Conservation (phyloP, 2,113 vertebrate genomes). For the Rhea pennata region DNA sequence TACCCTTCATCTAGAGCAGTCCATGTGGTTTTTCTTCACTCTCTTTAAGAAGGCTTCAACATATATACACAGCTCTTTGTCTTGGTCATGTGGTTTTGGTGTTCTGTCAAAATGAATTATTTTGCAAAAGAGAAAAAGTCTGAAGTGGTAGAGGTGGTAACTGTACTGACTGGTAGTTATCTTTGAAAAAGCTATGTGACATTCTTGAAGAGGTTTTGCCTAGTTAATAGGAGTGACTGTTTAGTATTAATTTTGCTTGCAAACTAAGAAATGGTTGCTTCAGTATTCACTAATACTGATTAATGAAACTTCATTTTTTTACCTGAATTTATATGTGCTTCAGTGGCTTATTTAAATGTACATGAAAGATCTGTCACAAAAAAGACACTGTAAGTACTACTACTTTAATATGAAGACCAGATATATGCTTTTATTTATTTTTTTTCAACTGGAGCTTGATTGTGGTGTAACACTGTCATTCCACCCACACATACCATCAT, state of each 20-base stretch:
- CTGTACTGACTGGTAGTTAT: neutral
- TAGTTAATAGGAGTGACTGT: neutral
- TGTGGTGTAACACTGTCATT: slow-evolving; percentile 48
- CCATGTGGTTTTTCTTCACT: neutral
- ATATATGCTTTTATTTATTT: neutral
- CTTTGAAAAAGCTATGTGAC: neutral
- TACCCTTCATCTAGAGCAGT: neutral
- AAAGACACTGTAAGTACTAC: neutral
- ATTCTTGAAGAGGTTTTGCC: neutral
- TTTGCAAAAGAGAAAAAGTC: neutral
- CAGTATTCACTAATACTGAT: neutral
- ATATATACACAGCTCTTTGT: neutral
- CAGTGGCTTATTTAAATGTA: neutral
- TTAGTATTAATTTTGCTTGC: neutral
- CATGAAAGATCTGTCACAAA: neutral
- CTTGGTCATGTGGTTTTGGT: neutral
- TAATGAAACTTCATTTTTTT: neutral
- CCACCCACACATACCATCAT: slow-evolving; percentile 1
- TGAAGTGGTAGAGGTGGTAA: neutral
- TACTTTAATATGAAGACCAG: neutral
- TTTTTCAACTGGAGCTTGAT: neutral
- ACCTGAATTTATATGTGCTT: neutral
- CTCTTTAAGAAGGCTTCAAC: neutral
- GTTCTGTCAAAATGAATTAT: neutral
- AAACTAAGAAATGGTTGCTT: neutral